These are phyloP conservation scores for Scarus forsteni DNA, from an alignment of 2,797 vertebrate species.

Conservation along the genomic window DNA sequence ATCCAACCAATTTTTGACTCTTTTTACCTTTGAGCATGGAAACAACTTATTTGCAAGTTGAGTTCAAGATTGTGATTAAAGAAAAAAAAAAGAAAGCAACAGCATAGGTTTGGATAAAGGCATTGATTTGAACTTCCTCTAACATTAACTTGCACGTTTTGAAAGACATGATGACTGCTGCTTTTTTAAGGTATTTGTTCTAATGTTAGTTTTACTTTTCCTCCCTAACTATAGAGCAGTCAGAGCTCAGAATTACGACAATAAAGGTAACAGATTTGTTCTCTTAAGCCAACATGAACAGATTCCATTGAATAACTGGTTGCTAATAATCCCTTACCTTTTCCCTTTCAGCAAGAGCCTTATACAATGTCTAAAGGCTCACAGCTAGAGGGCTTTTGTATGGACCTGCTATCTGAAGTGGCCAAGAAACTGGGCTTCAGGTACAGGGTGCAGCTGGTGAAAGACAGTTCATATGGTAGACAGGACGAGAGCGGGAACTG, in stretches of 20 bases:
- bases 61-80: too few relatives aligned
- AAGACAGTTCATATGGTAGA: slow-evolving; percentile 85
- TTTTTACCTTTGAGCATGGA: too few relatives aligned
- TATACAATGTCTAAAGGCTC: slow-evolving; percentile 84
- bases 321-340: background rate
- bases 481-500: slow-evolving; percentile 85
- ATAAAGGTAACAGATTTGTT: slow-evolving; percentile 85
- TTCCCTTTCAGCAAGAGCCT: slow-evolving; percentile 85
- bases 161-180: too few relatives aligned
- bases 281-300: background rate
- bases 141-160: too few relatives aligned
- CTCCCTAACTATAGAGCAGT: slow-evolving; percentile 48
- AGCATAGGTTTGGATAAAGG: too few relatives aligned
- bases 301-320: background rate
- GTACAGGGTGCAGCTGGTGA: slow-evolving; percentile 88
- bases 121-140: too few relatives aligned
- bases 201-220: slow-evolving; percentile 21
- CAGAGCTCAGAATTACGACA: slow-evolving; percentile 86
- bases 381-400: slow-evolving; percentile 90
- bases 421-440: slow-evolving; percentile 87
- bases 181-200: too few relatives aligned
- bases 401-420: slow-evolving; percentile 88
- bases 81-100: too few relatives aligned
- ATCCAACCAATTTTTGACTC: too few relatives aligned
- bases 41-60: too few relatives aligned